These are phyloP conservation scores for Iguana delicatissima DNA, from an alignment of 2,797 vertebrate genomes.

Conservation along the genomic window DNA sequence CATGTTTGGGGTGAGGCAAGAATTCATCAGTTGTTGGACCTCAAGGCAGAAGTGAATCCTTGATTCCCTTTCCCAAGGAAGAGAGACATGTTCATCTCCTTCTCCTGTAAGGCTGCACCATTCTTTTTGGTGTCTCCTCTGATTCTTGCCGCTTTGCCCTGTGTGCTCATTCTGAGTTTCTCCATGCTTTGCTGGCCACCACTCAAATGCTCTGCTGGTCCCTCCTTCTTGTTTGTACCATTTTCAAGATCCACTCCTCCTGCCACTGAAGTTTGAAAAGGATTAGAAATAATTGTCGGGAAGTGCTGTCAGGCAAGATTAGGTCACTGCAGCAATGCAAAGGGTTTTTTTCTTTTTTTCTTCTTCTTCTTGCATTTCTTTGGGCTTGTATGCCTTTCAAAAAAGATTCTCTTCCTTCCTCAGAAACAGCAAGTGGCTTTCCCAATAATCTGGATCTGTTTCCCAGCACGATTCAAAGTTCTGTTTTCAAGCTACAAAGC, in stretches of 20 bases:
- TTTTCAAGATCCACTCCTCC: slow-evolving; percentile 62
- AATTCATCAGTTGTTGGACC: no score
- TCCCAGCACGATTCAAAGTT: no score
- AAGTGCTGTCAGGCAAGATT: background rate
- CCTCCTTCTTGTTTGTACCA: background rate
- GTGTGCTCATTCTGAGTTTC: background rate
- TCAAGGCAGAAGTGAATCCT: no score
- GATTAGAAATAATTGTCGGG: slow-evolving; percentile 54
- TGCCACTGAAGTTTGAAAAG: slow-evolving; percentile 76
- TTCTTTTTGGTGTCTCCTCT: background rate
- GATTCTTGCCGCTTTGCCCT: background rate
- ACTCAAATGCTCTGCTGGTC: slow-evolving; percentile 32
- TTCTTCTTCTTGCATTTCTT: background rate
- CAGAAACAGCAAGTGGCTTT: no score
- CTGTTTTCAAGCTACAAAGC: no score
- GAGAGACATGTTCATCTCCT: background rate
- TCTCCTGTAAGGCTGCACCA: no score
- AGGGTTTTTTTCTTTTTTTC: background rate
- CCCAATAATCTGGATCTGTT: background rate
- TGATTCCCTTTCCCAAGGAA: background rate
- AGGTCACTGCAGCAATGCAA: background rate
- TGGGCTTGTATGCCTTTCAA: background rate
- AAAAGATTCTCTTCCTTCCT: no score
- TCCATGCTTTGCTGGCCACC: slow-evolving; percentile 39
- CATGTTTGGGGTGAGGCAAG: no score